Percentiles rank a stretch among this genome's conserved stretches.
phyloP scores from a whole-genome alignment of 2,113 vertebrate species.

The Theristicus caerulescens region DNA sequence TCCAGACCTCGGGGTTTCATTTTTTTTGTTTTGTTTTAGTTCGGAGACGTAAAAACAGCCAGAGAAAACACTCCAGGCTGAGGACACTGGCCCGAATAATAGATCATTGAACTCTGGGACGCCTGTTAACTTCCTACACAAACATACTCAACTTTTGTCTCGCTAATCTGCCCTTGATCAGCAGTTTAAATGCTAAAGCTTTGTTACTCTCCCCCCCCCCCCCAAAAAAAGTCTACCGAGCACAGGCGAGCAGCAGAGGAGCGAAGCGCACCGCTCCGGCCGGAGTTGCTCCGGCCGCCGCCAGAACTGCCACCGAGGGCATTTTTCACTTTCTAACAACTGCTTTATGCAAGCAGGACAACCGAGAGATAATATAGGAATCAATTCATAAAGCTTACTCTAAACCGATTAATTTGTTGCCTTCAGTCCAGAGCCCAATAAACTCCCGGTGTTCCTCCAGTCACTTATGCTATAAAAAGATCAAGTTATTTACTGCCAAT shows the following conservation, averaged over 20 bases:
- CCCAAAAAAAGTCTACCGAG: conserved; percentile 46
- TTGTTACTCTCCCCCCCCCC: conserved; percentile 62
- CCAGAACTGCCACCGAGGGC: conserved; percentile 32
- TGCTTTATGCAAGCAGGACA: conserved; percentile 59
- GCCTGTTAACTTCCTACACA: conserved; percentile 83
- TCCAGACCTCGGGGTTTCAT: conserved; percentile 39
- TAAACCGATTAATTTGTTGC: conserved; percentile 82
- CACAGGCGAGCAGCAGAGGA: conserved; percentile 60
- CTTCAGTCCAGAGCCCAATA: conserved; percentile 74
- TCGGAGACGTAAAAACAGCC: neutral
- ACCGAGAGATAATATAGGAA: conserved; percentile 73
- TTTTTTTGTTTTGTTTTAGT: conserved; percentile 18
- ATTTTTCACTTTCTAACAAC: conserved; percentile 71
- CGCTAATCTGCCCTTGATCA: conserved; percentile 90
- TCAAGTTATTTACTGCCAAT: conserved; percentile 85
- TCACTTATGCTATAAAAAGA: conserved; percentile 82
- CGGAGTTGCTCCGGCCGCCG: conserved; percentile 26
- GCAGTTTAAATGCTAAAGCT: conserved; percentile 83
- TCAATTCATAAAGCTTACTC: conserved; percentile 83
- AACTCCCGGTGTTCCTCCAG: conserved; percentile 76
- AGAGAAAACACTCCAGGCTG: conserved; percentile 11
- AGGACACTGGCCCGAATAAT: conserved; percentile 75
- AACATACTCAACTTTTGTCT: conserved; percentile 84
- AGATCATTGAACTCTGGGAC: conserved; percentile 80
- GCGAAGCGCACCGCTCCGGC: conserved; percentile 32